Evolutionary conservation across 2,113 vertebrate genomes (phyloP).

Genomic region (Theristicus caerulescens): DNA sequence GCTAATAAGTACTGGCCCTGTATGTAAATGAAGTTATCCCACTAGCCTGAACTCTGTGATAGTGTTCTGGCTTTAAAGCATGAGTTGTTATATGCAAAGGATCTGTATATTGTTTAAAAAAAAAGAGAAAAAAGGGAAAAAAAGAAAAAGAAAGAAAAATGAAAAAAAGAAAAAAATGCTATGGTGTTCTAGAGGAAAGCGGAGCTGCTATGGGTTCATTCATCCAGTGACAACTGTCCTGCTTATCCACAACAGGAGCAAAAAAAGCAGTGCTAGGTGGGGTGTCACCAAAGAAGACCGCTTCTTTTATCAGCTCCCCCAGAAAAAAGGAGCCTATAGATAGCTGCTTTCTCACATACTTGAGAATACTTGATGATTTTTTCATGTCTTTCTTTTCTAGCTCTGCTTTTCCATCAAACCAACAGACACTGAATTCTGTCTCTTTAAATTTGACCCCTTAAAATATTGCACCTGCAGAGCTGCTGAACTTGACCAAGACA

Average conservation of each 20-base stretch:
- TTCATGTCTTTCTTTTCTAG: conserved; percentile 3
- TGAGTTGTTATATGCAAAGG: neutral
- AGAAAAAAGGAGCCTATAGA: conserved; percentile 24
- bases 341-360: conserved; percentile 45
- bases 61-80: neutral
- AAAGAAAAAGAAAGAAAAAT: neutral
- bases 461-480: neutral
- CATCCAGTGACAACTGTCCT: neutral
- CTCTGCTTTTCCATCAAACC: neutral
- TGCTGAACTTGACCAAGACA: neutral
- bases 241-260: neutral
- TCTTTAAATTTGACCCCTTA: neutral
- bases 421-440: neutral
- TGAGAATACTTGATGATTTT: conserved; percentile 1
- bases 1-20: neutral
- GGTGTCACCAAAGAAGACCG: neutral
- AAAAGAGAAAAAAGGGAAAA: too few relatives aligned
- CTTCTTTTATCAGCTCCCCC: conserved; percentile 33
- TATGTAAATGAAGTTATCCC: neutral
- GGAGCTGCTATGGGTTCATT: neutral
- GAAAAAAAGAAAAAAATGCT: neutral
- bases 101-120: neutral
- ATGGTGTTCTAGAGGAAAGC: neutral
- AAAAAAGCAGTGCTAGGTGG: neutral
- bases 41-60: neutral